Percentiles rank a stretch among this genome's conserved stretches.
phyloP scores from a whole-genome alignment of 2,888 invertebrate genomes.

The Diaperis boleti region DNA sequence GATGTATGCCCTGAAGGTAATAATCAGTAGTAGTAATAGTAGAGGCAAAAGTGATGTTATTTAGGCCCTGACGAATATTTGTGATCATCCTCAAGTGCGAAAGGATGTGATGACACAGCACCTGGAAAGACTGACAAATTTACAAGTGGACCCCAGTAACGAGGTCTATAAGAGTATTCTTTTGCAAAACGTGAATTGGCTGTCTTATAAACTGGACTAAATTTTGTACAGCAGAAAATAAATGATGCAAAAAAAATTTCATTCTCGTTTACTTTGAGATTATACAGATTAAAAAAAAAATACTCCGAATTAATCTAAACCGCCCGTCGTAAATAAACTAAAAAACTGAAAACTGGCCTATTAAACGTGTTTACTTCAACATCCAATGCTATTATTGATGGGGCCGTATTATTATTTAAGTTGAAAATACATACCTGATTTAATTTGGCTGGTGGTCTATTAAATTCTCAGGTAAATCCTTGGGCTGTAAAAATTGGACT shows the following conservation, averaged over 20 bases:
- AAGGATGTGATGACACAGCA: slow-evolving; percentile 19
- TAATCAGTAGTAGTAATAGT: background rate
- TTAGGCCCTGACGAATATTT: slow-evolving; percentile 36
- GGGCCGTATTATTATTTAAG: too few species aligned
- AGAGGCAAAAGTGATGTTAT: background rate
- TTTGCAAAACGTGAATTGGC: slow-evolving; percentile 10
- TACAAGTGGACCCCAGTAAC: slow-evolving; percentile 28
- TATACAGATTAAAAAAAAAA: too few species aligned
- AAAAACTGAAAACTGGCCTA: too few species aligned
- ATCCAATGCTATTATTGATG: too few species aligned
- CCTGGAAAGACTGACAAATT: slow-evolving; percentile 1
- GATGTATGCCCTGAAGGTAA: slow-evolving; percentile 35
- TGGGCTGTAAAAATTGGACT: too few species aligned
- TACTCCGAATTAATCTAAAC: too few species aligned
- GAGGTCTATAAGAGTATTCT: slow-evolving; percentile 18
- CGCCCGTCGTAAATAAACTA: too few species aligned
- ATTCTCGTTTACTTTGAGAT: too few species aligned
- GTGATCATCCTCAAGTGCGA: slow-evolving; percentile 29
- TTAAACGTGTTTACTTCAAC: too few species aligned
- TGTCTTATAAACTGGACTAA: slow-evolving; percentile 5
- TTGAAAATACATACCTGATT: too few species aligned
- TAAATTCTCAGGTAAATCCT: too few species aligned
- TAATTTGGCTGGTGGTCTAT: too few species aligned
- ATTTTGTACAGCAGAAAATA: background rate
- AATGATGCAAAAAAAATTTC: background rate